These are phyloP conservation scores for Clanis bilineata DNA, from an alignment of 2,888 invertebrate species.

Conservation along the genomic window DNA sequence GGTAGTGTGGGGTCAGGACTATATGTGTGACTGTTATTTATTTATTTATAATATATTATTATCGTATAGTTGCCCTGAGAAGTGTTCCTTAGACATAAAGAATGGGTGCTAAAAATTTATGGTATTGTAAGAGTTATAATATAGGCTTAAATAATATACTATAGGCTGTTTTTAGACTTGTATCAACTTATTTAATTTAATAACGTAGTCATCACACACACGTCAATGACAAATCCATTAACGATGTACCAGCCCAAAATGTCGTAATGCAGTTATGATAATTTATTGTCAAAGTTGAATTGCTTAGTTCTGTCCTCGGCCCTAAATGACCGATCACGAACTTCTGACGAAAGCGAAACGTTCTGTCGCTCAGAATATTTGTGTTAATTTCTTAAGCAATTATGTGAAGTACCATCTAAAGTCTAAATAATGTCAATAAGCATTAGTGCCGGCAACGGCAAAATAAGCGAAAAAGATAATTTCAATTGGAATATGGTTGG, in stretches of 20 bases:
- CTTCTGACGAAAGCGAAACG: slow-evolving; percentile 55
- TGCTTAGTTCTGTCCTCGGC: slow-evolving; percentile 38
- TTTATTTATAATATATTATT: too few species aligned
- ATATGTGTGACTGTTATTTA: too few species aligned
- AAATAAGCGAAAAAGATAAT: too few species aligned
- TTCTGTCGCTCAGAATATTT: slow-evolving; percentile 48
- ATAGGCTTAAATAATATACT: too few species aligned
- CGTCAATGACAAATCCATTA: slow-evolving; percentile 15
- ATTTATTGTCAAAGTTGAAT: slow-evolving; percentile 31
- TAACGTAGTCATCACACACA: neutral
- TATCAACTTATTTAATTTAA: too few species aligned
- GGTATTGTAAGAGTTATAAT: too few species aligned
- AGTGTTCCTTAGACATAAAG: too few species aligned
- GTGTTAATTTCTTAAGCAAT: slow-evolving; percentile 55
- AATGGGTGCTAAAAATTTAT: too few species aligned
- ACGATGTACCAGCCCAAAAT: neutral
- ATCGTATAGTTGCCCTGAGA: too few species aligned
- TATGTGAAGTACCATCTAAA: neutral
- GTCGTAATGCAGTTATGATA: slow-evolving; percentile 8
- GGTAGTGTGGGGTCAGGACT: too few species aligned
- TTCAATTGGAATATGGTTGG: too few species aligned
- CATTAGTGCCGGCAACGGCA: neutral
- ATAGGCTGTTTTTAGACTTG: too few species aligned
- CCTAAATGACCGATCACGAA: slow-evolving; percentile 74
- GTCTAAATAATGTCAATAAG: neutral